phyloP scores from a whole-genome alignment of 1,140 invertebrate genomes.

The Diabrotica virgifera region DNA sequence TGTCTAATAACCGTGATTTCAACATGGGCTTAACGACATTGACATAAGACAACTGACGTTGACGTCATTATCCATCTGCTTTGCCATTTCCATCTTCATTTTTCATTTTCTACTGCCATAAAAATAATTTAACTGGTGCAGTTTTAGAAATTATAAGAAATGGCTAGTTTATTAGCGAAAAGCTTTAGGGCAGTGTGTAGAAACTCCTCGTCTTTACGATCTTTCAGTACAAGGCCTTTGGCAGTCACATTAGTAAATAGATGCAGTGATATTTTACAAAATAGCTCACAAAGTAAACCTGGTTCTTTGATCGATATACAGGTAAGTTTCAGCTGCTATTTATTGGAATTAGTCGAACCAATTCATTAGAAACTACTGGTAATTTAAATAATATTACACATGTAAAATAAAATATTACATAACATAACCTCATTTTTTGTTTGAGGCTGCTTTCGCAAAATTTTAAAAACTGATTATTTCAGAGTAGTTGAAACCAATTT shows the following conservation, averaged over 20 bases:
- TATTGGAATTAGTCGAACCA: too few species aligned
- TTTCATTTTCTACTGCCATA: too few species aligned
- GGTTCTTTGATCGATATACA: conserved; percentile 14
- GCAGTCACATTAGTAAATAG: conserved; percentile 25
- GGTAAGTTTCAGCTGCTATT: conserved; percentile 9
- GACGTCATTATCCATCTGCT: too few species aligned
- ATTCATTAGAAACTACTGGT: too few species aligned
- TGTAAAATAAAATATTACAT: conserved; percentile 31
- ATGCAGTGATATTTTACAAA: conserved; percentile 6
- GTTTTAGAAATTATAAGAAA: conserved; percentile 7
- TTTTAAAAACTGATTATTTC: neutral
- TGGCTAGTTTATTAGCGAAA: conserved; percentile 31
- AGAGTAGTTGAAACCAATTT: too few species aligned
- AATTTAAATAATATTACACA: neutral
- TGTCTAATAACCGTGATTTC: too few species aligned
- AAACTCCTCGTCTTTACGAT: conserved; percentile 25
- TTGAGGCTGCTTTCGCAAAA: neutral
- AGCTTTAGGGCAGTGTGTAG: conserved; percentile 29
- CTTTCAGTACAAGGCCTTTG: conserved; percentile 26
- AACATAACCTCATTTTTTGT: conserved; percentile 40
- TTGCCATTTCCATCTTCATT: too few species aligned
- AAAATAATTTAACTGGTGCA: neutral
- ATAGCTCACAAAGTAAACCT: neutral
- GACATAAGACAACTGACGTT: too few species aligned
- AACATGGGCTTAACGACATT: too few species aligned